These are phyloP conservation scores for Galbula dea DNA, from an alignment of 2,113 vertebrate genomes.

Conservation along the genomic window DNA sequence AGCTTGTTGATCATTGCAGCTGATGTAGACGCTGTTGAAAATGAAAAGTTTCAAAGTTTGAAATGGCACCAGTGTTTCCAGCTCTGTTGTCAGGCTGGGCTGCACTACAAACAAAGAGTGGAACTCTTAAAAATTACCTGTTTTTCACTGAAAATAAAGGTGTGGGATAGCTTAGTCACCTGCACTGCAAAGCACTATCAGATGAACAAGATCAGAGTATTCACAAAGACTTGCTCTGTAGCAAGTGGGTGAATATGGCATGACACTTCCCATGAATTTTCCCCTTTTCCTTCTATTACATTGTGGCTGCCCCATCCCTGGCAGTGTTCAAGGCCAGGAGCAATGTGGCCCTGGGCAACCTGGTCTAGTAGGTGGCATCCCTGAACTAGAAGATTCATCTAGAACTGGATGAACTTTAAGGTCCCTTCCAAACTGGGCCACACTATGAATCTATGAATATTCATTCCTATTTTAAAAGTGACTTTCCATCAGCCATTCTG, in stretches of 20 bases:
- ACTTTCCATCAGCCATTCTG: not conserved
- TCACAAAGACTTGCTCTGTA: not conserved
- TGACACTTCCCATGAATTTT: not conserved
- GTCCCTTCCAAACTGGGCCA: too few species aligned
- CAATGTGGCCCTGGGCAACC: too few species aligned
- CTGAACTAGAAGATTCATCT: too few species aligned
- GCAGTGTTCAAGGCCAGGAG: too few species aligned
- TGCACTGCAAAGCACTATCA: not conserved
- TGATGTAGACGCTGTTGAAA: not conserved
- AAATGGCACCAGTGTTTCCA: not conserved
- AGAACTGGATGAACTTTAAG: too few species aligned
- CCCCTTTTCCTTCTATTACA: too few species aligned
- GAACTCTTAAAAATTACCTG: not conserved
- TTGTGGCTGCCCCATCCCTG: too few species aligned
- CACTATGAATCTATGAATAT: too few species aligned
- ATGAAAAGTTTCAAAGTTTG: not conserved
- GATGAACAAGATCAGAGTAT: not conserved
- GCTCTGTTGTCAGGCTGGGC: not conserved
- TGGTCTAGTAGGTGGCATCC: too few species aligned
- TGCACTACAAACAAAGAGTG: not conserved
- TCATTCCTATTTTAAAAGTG: not conserved
- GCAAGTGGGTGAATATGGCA: rapidly evolving
- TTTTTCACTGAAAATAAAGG: not conserved
- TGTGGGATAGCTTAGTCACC: not conserved
- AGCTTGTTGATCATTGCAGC: not conserved